Base-by-base conservation (phyloP, 2,797 vertebrate genomes). In the Poeciliopsis turneri region DNA sequence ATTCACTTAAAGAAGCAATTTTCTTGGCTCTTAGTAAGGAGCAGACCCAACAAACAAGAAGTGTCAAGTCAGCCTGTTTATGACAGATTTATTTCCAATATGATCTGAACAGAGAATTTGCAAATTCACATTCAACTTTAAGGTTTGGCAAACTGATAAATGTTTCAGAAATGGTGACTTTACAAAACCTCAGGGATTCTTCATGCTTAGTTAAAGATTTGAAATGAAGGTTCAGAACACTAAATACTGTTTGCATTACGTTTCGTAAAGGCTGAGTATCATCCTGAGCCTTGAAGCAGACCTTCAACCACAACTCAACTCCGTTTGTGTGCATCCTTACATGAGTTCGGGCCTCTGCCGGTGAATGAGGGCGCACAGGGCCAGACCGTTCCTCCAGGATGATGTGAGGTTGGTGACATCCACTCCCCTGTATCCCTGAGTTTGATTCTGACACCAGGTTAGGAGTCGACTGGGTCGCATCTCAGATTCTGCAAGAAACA, bases 381-480 rank as follows among this genome's bases (percentile, higher is more conserved):
- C 98, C 78, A 99, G 95, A 86, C 98, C 98, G 0, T 92, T 97
- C 84, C 90, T 97, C 98, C 98, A 99, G 78, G 97, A 99, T 7
- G 93, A 94, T 0, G 95, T 97, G 83, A 99, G 96, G 93, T 99
- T 94, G 0, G 95, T 97, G 92, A 99, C 79, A 0, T 82, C 80
- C 13, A 99, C 97, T 0, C 96, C 97, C 59, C 92, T 86, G 93
- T 99, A 99, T 46, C 97, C 98, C 77, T 96, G 95, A 0, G 97
- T 98, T 80, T 98, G 97, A 53, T 95, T 97, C 95, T 98, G 98
- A 93, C 98, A 99, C 98, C 98, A 99, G 46, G 95, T 96, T 92
- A 99, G 77, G 84, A 99, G 96, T 25, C 96, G 97, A 84, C 95
- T 95, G 2, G 98, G 97, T 64, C 94, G 95, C 72, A 97, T 94